phyloP scores from a whole-genome alignment of 2,113 vertebrate species.

The Petrocephalus zakoni region DNA sequence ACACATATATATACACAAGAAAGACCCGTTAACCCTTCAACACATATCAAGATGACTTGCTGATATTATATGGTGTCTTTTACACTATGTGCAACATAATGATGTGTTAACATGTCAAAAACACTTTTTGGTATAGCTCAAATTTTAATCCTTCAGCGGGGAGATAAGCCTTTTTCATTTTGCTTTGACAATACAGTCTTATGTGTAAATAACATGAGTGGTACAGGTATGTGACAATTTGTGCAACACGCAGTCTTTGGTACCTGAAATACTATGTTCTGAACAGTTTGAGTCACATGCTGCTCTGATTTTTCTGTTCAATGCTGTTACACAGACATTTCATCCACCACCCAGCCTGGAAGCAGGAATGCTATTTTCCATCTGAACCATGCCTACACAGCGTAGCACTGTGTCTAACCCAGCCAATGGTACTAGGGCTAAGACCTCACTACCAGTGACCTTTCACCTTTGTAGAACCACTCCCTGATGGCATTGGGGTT shows the following conservation, averaged over 20 bases:
- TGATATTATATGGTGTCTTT: neutral
- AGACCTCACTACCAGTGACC: neutral
- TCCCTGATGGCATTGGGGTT: neutral
- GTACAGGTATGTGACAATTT: neutral
- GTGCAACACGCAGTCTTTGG: constrained; percentile 23
- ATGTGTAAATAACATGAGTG: neutral
- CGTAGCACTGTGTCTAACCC: neutral
- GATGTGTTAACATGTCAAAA: neutral
- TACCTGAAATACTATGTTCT: neutral
- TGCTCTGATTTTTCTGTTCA: neutral
- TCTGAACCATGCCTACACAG: neutral
- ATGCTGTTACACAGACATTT: constrained; percentile 15
- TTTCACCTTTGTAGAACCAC: neutral
- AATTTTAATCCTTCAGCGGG: neutral
- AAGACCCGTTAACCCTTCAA: neutral
- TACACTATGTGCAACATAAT: neutral
- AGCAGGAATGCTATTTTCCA: neutral
- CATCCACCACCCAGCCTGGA: constrained; percentile 7
- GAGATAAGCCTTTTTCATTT: too few relatives aligned
- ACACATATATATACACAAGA: constrained; percentile 16
- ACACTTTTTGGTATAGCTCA: neutral
- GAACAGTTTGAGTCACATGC: neutral
- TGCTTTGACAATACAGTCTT: neutral
- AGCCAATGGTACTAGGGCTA: neutral
- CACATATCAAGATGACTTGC: neutral